phyloP scores from a whole-genome alignment of 2,888 invertebrate genomes.

The Metalampra italica region DNA sequence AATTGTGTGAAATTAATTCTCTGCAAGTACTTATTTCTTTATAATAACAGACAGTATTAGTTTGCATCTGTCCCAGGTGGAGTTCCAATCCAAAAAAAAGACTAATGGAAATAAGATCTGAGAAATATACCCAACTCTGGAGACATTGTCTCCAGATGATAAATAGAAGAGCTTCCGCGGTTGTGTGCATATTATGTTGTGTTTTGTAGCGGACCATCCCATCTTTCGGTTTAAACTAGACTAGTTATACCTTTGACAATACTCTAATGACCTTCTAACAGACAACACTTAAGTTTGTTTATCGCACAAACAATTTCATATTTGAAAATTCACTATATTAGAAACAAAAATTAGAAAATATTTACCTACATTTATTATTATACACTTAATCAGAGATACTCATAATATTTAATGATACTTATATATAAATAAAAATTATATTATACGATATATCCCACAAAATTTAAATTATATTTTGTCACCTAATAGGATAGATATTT shows the following conservation, averaged over 20 bases:
- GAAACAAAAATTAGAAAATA: conserved; percentile 28
- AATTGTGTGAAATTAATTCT: neutral
- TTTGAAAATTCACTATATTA: conserved; percentile 20
- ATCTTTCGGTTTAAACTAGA: conserved; percentile 28
- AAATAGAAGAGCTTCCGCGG: conserved; percentile 59
- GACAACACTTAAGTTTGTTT: conserved; percentile 43
- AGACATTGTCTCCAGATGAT: neutral
- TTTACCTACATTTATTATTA: conserved; percentile 32
- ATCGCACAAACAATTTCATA: conserved; percentile 58
- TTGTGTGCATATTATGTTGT: conserved; percentile 59
- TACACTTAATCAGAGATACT: conserved; percentile 38
- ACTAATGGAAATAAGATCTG: conserved; percentile 9
- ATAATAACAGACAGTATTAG: neutral
- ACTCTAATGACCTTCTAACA: conserved; percentile 61
- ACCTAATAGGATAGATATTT: conserved; percentile 43
- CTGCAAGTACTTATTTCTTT: neutral
- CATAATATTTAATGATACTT: conserved; percentile 34
- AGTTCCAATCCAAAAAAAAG: neutral
- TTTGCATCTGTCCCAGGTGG: neutral
- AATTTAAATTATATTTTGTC: conserved; percentile 44
- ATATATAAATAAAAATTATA: conserved; percentile 41
- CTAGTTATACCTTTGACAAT: conserved; percentile 54
- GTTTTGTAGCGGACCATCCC: conserved; percentile 27
- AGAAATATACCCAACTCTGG: neutral
- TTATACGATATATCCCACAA: conserved; percentile 49